Evolutionary conservation across 2,797 vertebrate species (phyloP), one percentile per base, ranked within the genome.

Genomic region (Esox lucius): DNA sequence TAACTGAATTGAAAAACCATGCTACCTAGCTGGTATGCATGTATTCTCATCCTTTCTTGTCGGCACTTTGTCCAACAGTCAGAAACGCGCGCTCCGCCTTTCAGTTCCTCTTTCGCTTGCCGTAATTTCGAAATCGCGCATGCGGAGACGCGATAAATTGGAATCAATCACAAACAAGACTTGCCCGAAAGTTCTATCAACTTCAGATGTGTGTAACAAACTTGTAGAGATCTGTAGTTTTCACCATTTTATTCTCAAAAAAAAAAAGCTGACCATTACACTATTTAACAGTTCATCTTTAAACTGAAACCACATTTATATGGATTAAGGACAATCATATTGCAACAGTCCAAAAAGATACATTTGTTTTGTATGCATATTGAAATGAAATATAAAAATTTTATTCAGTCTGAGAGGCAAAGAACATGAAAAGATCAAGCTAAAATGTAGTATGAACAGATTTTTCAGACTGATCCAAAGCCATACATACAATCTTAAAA

Each of bases 1-100:
- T 4, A 11, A 33, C 11, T 26, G 0, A 24, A 7, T 3, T 76
- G 71, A 64, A 78, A 4, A 39, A 39, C 26, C 19, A 1, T 8
- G 3, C 24, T 74, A 17, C 72, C 62, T 66, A 39, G 35, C 35
- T 39, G 35, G 59, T 80, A 5, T 35, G 42, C 49, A 77, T 79
- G 75, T 81, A 80, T 71, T 51, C 78, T 77, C 22, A 73, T 72
- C 70, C 56, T 74, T 62, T 70, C 80, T 78, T 75, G 65, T 81
- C 75, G 65, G 71, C 80, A 87, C 83, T 78, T 65, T 83, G 81
- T 85, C 79, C 73, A 79, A 78, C 33, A 53, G 73, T 67, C 72
- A 80, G 51, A 85, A 12, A 81, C 83, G 74, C 0, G 72, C 65
- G 80, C 72, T 51, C 51, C 67, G 71, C 26, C 0, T 12, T 0